These are phyloP conservation scores for Poecilia wingei DNA, from an alignment of 2,797 vertebrate species.

Conservation along the genomic window DNA sequence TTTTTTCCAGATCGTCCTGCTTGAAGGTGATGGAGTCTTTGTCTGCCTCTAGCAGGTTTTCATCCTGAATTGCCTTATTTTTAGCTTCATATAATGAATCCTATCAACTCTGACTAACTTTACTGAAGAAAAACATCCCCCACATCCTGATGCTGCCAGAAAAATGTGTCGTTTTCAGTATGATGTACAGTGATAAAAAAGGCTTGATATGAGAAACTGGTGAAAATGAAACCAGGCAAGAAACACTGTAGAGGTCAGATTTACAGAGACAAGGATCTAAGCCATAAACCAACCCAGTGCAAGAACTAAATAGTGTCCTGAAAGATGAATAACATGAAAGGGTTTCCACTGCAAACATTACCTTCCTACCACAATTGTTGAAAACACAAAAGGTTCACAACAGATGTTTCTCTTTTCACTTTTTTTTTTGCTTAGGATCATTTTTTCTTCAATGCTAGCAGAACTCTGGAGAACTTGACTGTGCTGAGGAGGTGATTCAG, in stretches of 20 bases:
- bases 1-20: background rate
- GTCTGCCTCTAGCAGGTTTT: background rate
- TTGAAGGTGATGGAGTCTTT: background rate
- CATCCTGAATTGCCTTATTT: background rate
- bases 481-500: too few relatives aligned
- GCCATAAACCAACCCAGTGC: background rate
- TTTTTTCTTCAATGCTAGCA: background rate
- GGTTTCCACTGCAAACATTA: background rate
- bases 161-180: background rate
- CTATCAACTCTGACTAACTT: background rate
- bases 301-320: background rate
- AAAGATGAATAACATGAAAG: background rate
- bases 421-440: background rate
- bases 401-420: background rate
- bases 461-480: too few relatives aligned
- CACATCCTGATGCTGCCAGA: background rate
- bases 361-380: background rate
- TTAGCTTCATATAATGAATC: background rate
- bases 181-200: background rate
- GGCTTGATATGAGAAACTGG: background rate
- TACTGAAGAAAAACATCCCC: background rate
- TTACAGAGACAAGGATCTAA: background rate
- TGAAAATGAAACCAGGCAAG: background rate
- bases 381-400: background rate
- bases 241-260: background rate